These are phyloP conservation scores for Drosophila albomicans DNA, from an alignment of 1,140 invertebrate genomes.

Conservation along the genomic window DNA sequence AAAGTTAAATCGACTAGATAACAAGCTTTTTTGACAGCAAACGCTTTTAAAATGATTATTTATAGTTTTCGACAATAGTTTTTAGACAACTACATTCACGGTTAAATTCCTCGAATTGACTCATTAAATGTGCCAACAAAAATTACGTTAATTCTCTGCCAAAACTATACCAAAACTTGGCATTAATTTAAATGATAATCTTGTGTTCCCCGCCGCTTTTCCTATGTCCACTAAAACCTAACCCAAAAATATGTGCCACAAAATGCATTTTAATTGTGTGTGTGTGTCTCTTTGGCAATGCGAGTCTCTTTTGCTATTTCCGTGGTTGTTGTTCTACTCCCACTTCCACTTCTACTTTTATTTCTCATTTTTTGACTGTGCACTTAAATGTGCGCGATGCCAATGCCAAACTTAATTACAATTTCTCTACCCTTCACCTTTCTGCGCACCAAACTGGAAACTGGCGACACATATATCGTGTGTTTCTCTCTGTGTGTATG, in stretches of 20 bases:
- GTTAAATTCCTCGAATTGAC: too few species aligned
- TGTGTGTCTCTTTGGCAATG: constrained; percentile 17
- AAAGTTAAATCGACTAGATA: too few species aligned
- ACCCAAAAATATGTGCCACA: constrained; percentile 35
- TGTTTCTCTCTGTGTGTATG: constrained; percentile 16
- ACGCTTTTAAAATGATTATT: too few species aligned
- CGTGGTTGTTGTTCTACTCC: constrained; percentile 17
- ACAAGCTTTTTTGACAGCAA: too few species aligned
- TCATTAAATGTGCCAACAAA: too few species aligned
- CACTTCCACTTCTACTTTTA: constrained; percentile 4
- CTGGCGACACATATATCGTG: constrained; percentile 20
- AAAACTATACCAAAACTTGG: background rate
- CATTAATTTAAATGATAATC: background rate
- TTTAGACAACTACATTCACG: too few species aligned
- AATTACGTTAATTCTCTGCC: too few species aligned
- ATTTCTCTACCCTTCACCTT: constrained; percentile 62
- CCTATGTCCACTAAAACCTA: constrained; percentile 12
- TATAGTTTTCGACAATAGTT: too few species aligned
- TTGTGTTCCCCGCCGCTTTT: background rate
- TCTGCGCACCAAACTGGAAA: constrained; percentile 11
- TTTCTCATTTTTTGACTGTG: constrained; percentile 29
- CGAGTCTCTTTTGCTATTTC: background rate
- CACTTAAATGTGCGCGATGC: constrained; percentile 61
- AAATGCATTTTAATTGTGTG: constrained; percentile 46
- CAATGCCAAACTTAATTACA: constrained; percentile 75